Conservation (phyloP, 2,113 vertebrate genomes). For the Pseudonaja textilis region DNA sequence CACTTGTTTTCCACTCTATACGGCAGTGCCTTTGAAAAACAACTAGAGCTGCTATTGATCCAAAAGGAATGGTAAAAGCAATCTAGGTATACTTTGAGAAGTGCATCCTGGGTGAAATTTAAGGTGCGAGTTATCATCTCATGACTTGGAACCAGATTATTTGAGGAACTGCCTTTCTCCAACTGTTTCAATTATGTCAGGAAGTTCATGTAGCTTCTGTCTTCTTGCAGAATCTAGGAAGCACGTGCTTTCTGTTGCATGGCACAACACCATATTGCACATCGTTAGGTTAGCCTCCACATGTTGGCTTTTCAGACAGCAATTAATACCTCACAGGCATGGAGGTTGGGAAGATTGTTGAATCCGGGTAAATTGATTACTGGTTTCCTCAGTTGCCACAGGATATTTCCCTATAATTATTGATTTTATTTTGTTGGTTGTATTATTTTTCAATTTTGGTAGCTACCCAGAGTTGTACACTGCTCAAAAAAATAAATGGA, state of each 20-base stretch:
- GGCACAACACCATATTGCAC: background rate
- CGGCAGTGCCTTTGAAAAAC: background rate
- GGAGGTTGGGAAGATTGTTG: background rate
- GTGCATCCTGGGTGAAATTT: background rate
- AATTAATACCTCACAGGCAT: background rate
- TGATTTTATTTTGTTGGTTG: background rate
- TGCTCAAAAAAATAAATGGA: too few relatives aligned
- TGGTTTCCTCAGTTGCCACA: background rate
- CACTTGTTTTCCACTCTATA: background rate
- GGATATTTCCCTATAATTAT: background rate
- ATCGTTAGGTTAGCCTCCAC: background rate
- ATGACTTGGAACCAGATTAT: background rate
- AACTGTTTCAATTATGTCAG: background rate
- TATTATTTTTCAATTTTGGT: background rate
- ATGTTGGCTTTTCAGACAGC: background rate
- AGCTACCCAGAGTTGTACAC: background rate
- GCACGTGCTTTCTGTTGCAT: background rate
- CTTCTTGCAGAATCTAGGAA: background rate
- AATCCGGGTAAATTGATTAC: background rate
- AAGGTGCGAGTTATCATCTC: background rate
- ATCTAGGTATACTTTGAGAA: background rate
- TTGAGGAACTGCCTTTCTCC: background rate
- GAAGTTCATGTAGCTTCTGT: background rate
- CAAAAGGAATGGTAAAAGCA: background rate
- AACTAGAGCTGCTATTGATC: background rate